A percentile compares a stretch with the other conserved stretches of the same genome.
These are phyloP conservation scores for Sericinus montela DNA, from an alignment of 2,888 invertebrate species.

Conservation along the genomic window DNA sequence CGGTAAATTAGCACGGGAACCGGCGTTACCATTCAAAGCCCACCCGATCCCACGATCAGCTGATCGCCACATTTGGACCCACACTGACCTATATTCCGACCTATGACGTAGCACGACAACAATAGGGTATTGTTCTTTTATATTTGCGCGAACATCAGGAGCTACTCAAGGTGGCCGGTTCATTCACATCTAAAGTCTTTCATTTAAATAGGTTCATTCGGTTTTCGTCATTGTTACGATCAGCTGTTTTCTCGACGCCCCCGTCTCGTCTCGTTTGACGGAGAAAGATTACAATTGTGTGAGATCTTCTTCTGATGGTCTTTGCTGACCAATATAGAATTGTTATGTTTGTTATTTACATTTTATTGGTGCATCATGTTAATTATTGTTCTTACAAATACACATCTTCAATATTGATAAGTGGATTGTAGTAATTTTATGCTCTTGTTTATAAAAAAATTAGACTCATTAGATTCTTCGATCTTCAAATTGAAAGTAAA, in stretches of 20 bases:
- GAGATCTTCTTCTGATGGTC: neutral
- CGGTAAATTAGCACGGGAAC: conserved; percentile 25
- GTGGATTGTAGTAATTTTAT: no score
- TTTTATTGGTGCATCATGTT: no score
- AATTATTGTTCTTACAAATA: no score
- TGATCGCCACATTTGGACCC: conserved; percentile 69
- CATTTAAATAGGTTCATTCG: conserved; percentile 70
- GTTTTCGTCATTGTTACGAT: conserved; percentile 71
- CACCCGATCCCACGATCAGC: conserved; percentile 63
- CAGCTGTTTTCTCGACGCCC: conserved; percentile 70
- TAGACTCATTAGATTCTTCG: no score
- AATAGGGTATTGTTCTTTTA: conserved; percentile 78
- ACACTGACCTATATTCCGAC: conserved; percentile 71
- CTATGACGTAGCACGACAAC: conserved; percentile 72
- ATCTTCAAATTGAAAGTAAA: no score
- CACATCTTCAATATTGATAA: neutral
- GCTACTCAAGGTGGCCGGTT: conserved; percentile 68
- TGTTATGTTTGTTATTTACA: neutral
- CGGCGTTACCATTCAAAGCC: conserved; percentile 32
- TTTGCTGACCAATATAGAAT: neutral
- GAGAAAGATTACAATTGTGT: neutral
- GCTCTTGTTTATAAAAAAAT: no score
- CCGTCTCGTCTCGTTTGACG: conserved; percentile 50
- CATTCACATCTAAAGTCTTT: conserved; percentile 68
- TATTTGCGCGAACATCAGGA: conserved; percentile 71